Evolutionary conservation across 1,140 invertebrate genomes (phyloP).

Genomic region (Drosophila sturtevanti): DNA sequence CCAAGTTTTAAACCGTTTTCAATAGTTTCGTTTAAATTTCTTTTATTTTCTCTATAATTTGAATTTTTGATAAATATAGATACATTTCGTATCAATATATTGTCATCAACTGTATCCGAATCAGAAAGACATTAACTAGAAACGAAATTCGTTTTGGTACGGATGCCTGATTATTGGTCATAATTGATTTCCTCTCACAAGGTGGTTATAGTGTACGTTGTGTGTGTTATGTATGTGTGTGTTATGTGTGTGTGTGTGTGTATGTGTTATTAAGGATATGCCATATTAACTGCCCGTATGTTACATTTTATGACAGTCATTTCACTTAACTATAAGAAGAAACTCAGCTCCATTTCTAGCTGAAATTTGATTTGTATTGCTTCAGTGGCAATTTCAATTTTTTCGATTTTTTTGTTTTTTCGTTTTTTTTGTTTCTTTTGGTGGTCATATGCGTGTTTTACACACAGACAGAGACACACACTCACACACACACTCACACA

Average conservation of each 20-base stretch:
- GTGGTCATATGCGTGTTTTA: slow-evolving; percentile 34
- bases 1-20: too few relatives aligned
- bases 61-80: too few relatives aligned
- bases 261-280: slow-evolving; percentile 23
- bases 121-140: too few relatives aligned
- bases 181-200: neutral
- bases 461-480: neutral
- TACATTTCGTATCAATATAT: too few relatives aligned
- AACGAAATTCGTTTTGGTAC: neutral
- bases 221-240: neutral
- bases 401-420: slow-evolving; percentile 28
- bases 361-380: slow-evolving; percentile 35
- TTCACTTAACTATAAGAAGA: slow-evolving; percentile 37
- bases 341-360: neutral
- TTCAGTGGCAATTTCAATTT: slow-evolving; percentile 61
- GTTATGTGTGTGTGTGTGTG: neutral
- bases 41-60: too few relatives aligned
- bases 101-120: too few relatives aligned
- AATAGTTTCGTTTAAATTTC: too few relatives aligned
- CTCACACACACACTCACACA: neutral
- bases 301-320: slow-evolving; percentile 67
- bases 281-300: slow-evolving; percentile 49
- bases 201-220: too few relatives aligned
- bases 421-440: neutral
- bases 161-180: neutral